These are phyloP conservation scores for Galeruca laticollis DNA, from an alignment of 2,888 invertebrate genomes.

Conservation along the genomic window DNA sequence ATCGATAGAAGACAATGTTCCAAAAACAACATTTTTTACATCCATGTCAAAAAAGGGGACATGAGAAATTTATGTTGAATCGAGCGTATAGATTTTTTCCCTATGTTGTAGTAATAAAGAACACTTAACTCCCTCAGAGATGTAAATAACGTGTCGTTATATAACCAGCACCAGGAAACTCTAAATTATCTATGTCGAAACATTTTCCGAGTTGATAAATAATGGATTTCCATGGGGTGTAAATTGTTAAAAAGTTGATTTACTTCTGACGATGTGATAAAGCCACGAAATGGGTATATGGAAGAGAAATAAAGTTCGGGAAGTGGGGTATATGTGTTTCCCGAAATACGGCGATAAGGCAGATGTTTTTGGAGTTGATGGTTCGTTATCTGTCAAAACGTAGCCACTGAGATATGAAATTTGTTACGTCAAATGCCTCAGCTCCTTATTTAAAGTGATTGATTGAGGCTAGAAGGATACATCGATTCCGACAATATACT, in stretches of 20 bases:
- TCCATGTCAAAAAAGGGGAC: too few species aligned
- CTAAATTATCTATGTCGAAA: constrained; percentile 35
- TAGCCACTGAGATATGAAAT: constrained; percentile 17
- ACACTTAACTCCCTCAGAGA: constrained; percentile 10
- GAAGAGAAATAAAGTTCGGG: constrained; percentile 27
- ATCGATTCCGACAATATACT: neutral
- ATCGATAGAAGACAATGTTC: neutral
- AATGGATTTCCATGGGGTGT: constrained; percentile 36
- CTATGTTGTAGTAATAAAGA: neutral
- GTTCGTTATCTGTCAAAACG: constrained; percentile 27
- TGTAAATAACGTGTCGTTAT: constrained; percentile 8
- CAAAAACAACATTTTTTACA: neutral
- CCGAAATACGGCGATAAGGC: constrained; percentile 24
- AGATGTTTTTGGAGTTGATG: constrained; percentile 21
- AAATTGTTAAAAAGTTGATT: constrained; percentile 42
- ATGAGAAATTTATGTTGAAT: neutral
- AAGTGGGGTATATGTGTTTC: constrained; percentile 12
- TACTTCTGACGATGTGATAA: constrained; percentile 36
- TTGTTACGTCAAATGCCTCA: constrained; percentile 14
- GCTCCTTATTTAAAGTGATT: constrained; percentile 14
- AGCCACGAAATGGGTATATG: constrained; percentile 12
- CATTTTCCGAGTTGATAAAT: constrained; percentile 31
- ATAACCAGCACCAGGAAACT: constrained; percentile 11
- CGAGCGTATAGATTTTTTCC: neutral
- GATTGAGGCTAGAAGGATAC: neutral